Evolutionary conservation across 30 jellyfish, hydroid and myxozoan species (phyloP).

Genomic region (Rhopilema esculentum): DNA sequence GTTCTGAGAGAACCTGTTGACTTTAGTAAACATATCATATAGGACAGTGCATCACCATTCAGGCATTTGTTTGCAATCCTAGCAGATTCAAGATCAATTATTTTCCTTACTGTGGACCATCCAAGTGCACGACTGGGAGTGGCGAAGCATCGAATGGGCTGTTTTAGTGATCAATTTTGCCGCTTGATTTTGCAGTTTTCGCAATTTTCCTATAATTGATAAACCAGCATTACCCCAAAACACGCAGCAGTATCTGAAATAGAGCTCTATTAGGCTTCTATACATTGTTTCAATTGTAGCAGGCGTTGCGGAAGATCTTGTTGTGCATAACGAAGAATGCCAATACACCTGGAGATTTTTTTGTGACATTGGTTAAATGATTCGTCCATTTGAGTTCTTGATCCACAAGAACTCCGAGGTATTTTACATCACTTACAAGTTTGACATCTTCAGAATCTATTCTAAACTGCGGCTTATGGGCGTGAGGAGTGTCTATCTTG

Average conservation of each 20-base stretch:
- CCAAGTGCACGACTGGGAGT: too few species aligned
- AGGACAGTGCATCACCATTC: too few species aligned
- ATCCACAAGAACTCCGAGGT: too few species aligned
- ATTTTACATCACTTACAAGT: not conserved
- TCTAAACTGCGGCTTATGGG: constrained; percentile 1
- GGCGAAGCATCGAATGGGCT: too few species aligned
- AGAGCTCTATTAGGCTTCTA: too few species aligned
- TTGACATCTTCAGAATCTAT: not conserved
- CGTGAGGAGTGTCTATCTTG: not conserved
- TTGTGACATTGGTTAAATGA: not conserved
- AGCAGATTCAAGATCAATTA: not conserved
- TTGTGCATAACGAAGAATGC: not conserved
- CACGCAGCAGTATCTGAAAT: too few species aligned
- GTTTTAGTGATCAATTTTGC: not conserved
- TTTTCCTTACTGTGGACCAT: not conserved
- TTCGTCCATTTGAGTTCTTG: not conserved
- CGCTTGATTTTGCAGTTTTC: constrained; percentile 1
- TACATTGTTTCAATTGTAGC: not conserved
- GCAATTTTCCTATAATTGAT: too few species aligned
- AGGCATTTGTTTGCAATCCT: not conserved
- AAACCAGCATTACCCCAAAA: too few species aligned
- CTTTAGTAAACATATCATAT: too few species aligned
- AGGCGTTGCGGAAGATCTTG: not conserved
- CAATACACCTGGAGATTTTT: not conserved
- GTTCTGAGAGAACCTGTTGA: too few species aligned